phyloP scores from a whole-genome alignment of 2,888 invertebrate genomes.

The Brenthis daphne region DNA sequence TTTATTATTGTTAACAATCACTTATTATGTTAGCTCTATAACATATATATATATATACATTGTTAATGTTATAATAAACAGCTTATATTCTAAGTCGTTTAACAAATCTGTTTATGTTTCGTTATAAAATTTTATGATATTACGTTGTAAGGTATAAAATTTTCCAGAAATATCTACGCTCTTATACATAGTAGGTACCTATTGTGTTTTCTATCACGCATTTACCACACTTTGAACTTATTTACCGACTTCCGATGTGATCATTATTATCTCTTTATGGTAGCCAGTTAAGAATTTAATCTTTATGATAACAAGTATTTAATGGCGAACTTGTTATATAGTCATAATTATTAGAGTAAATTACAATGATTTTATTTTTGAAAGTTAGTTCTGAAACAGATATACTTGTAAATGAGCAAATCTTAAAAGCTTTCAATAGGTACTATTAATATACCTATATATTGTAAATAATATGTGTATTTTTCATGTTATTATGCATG shows the following conservation, averaged over 20 bases:
- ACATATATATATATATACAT: too few species aligned
- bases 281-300: conserved; percentile 12
- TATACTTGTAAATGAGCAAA: too few species aligned
- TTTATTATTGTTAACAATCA: too few species aligned
- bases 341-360: conserved; percentile 5
- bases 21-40: too few species aligned
- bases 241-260: conserved; percentile 23
- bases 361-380: conserved; percentile 7
- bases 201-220: conserved; percentile 8
- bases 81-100: not conserved
- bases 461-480: too few species aligned
- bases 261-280: conserved; percentile 21
- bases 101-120: not conserved
- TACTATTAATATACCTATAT: too few species aligned
- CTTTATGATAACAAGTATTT: conserved; percentile 9
- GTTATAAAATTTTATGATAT: conserved; percentile 1
- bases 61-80: not conserved
- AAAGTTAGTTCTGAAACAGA: not conserved
- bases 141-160: conserved; percentile 12
- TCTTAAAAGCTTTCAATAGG: too few species aligned
- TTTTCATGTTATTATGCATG: too few species aligned
- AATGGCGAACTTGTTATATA: not conserved
- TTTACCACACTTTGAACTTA: conserved; percentile 20
- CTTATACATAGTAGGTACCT: not conserved
- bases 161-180: conserved; percentile 13